Evolutionary conservation across 2,113 vertebrate genomes (phyloP).

Genomic region (Cyprinodon brontotheroides): DNA sequence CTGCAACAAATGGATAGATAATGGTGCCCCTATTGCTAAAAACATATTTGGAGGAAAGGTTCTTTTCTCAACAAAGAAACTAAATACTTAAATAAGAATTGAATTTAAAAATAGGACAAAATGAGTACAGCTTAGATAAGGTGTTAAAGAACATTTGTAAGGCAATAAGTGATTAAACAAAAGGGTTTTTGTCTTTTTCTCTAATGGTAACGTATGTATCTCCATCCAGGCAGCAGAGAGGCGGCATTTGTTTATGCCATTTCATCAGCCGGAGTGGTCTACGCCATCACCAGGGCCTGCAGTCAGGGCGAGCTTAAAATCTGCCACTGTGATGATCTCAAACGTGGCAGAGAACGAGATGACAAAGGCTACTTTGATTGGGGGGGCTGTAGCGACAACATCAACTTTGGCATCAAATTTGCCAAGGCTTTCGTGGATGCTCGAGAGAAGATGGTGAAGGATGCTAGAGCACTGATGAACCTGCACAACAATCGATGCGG

Average conservation of each 20-base stretch:
- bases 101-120: not conserved
- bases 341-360: conserved; percentile 86
- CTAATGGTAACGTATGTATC: not conserved
- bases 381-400: conserved; percentile 98
- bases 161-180: rapidly evolving
- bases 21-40: conserved; percentile 16
- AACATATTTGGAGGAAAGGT: not conserved
- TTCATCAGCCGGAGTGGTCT: conserved; percentile 96
- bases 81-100: not conserved
- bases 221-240: conserved; percentile 88
- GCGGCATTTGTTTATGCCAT: conserved; percentile 98
- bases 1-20: conserved; percentile 51
- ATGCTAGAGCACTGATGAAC: conserved; percentile 94
- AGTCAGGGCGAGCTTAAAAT: conserved; percentile 95
- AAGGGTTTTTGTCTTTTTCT: not conserved
- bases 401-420: conserved; percentile 94
- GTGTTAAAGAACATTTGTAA: not conserved
- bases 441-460: conserved; percentile 93
- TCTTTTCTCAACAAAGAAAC: conserved; percentile 2
- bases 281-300: conserved; percentile 95
- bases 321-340: conserved; percentile 90
- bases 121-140: not conserved
- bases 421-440: conserved; percentile 96
- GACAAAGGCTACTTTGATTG: conserved; percentile 92
- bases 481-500: conserved; percentile 98